Evolutionary conservation across 2,888 invertebrate genomes (phyloP), one percentile per base, ranked within the genome.

Genomic region (Agriopis leucophaearia): DNA sequence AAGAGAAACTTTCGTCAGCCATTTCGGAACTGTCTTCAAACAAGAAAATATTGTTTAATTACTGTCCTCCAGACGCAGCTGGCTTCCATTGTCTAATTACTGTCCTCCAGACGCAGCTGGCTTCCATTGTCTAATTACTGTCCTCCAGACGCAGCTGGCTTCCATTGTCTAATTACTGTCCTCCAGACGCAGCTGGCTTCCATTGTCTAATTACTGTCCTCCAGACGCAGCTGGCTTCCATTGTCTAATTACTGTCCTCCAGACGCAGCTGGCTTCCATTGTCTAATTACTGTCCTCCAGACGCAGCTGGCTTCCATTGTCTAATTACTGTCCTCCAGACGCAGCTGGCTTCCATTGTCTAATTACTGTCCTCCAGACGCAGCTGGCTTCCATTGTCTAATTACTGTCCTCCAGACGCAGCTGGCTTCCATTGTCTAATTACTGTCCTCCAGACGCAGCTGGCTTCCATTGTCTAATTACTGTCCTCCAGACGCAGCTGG

Each of bases 191-290:
- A 92, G 88, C 92, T 92, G 92, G 82, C 77, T 73, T 74, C 77
- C 85, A 92, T 92, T 92, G 90, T 92, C 88, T 85, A 93, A 94
- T 92, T 92, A 85, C 88, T 93, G 86, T 93, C n/a, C n/a, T n/a
- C n/a, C n/a, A n/a, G n/a, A n/a, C n/a, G 79, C 93, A 92, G 88
- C 92, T 92, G 92, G 82, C 77, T 73, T 74, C 77, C 85, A 92
- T 92, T 92, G 90, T 92, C 88, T 85, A 93, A 94, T 92, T 92
- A 85, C 88, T 93, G 86, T 93, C n/a, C n/a, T n/a, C n/a, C n/a
- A n/a, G n/a, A n/a, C n/a, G 79, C 93, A 92, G 88, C 92, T 92
- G 92, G 82, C 77, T 73, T 74, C 77, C 85, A 92, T 92, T 92
- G 90, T 92, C 88, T 85, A 93, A 94, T 92, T 92, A 85, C 88